Evolutionary conservation across 2,888 invertebrate genomes (phyloP).

Genomic region (Odontocerum albicorne): DNA sequence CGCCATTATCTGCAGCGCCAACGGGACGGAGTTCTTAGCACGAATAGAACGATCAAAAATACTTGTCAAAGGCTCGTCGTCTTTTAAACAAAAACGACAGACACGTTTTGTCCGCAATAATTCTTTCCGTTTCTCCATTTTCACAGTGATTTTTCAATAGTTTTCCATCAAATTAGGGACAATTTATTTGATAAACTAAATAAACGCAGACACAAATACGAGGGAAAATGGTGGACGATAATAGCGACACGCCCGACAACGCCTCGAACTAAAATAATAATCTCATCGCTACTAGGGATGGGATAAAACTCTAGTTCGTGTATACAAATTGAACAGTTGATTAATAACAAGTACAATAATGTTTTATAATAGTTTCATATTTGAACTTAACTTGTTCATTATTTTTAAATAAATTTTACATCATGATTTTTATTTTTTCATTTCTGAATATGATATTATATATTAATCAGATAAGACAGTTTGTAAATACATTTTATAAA

Average conservation of each 20-base stretch:
- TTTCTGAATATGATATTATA: too few species aligned
- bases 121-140: conserved; percentile 64
- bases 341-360: too few species aligned
- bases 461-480: too few species aligned
- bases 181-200: not conserved
- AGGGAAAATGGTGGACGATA: conserved; percentile 12
- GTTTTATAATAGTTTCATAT: too few species aligned
- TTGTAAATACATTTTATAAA: too few species aligned
- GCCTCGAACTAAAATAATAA: too few species aligned
- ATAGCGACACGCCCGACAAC: conserved; percentile 12
- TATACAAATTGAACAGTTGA: too few species aligned
- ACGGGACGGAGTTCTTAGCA: conserved; percentile 63
- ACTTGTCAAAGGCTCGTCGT: conserved; percentile 63
- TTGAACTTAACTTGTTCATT: too few species aligned
- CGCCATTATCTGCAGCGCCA: conserved; percentile 76
- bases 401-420: too few species aligned
- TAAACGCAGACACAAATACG: not conserved
- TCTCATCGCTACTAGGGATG: too few species aligned
- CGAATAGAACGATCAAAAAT: conserved; percentile 64
- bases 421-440: too few species aligned
- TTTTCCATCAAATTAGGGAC: conserved; percentile 7
- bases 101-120: conserved; percentile 64
- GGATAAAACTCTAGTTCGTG: too few species aligned
- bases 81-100: conserved; percentile 74
- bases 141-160: conserved; percentile 36